Evolutionary conservation across 2,888 invertebrate genomes (phyloP), one percentile per base, ranked within the genome.

Genomic region (Zygothrica quintamaculata): DNA sequence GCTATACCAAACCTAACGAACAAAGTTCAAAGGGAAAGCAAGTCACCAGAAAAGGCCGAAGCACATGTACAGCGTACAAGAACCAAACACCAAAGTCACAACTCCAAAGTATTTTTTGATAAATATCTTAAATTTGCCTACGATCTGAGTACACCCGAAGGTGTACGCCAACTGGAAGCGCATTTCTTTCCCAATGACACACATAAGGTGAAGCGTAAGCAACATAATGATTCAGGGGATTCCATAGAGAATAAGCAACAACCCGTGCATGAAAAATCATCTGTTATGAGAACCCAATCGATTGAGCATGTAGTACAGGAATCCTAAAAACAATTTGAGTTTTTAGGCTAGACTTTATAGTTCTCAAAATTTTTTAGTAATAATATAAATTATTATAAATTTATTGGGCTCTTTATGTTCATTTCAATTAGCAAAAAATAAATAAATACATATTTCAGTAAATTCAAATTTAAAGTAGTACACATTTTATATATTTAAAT

Each of bases 121-220:
- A 85, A 85, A 8, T 87, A 84, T 53, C 53, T 84, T 0, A 82
- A 82, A 33, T 77, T 76, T 4, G 82, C 82, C 12, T 87, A 65
- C 25, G 82, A 84, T 52, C 62, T 84, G 25, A 79, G 60, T 16
- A 85, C 68, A n/a, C 76, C 79, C 3, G 74, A 67, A 0, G 82
- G 84, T 8, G 67, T 87, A 0, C 69, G 67, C 0, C 44, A 85
- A n/a, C 50, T 84, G 40, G 82, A 84, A 29, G 77, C 61, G 0
- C 85, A 87, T 7, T 84, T 84, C 60, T 84, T 84, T 60, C 82
- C 82, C 26, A 1, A 57, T 1, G 40, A 39, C 0, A 12, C 3
- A 0, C 11, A 0, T 12, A 56, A 37, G 25, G 34, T 15, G 4
- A 43, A 5, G 3, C 33, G 11, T 6, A 68, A 36, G 9, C 46